These are phyloP conservation scores for Coluber constrictor DNA, from an alignment of 2,797 vertebrate species.

Conservation along the genomic window DNA sequence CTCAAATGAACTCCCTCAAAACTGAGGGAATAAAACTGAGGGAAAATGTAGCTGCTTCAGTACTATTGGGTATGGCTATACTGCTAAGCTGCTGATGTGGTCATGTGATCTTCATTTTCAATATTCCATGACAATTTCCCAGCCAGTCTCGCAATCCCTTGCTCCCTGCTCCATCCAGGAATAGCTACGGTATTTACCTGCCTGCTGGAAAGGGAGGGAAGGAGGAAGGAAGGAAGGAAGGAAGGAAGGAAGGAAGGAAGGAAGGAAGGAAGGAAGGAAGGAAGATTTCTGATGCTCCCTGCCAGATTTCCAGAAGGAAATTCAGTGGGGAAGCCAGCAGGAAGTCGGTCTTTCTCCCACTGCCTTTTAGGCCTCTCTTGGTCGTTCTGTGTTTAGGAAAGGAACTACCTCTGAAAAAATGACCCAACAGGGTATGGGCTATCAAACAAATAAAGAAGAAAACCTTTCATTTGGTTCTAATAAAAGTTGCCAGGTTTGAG, in stretches of 20 bases:
- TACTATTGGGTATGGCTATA: no score
- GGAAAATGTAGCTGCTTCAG: no score
- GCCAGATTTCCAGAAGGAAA: neutral
- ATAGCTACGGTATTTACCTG: no score
- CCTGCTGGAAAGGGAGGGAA: no score
- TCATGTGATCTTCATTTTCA: no score
- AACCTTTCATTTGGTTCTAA: conserved; percentile 1
- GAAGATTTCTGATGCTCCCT: neutral
- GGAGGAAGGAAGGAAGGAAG: neutral
- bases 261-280: neutral
- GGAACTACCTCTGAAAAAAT: neutral
- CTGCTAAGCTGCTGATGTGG: no score
- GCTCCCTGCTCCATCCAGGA: no score
- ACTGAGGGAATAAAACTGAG: no score
- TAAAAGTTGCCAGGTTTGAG: conserved; percentile 23
- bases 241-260: neutral
- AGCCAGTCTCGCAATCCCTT: no score
- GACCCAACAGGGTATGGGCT: neutral
- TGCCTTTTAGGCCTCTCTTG: no score
- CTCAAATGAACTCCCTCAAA: no score
- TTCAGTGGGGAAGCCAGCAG: neutral
- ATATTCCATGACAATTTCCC: no score
- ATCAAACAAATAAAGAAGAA: neutral
- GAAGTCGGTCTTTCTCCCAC: neutral
- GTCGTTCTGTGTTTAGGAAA: neutral